These are phyloP conservation scores for Parazoanthus atlanticus DNA, from an alignment of 92 coral and sea anemone species.

Conservation along the genomic window DNA sequence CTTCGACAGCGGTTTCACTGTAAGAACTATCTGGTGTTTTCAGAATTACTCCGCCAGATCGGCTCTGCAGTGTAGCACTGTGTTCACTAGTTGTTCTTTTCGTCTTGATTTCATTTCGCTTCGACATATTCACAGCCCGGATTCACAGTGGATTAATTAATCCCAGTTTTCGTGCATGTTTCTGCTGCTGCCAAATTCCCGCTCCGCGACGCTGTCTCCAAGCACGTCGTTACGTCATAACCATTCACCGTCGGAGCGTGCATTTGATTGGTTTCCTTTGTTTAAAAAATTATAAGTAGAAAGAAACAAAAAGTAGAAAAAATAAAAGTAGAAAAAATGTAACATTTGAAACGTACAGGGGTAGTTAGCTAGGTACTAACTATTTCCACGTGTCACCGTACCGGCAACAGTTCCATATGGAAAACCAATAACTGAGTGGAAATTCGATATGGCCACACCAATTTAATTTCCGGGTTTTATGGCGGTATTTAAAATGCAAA, in stretches of 20 bases:
- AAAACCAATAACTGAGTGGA: too few species aligned
- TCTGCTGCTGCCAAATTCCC: slow-evolving; percentile 13
- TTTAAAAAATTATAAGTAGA: not conserved
- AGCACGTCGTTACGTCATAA: slow-evolving; percentile 42
- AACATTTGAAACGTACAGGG: too few species aligned
- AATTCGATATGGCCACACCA: too few species aligned
- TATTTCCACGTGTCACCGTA: too few species aligned
- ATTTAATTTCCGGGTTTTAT: too few species aligned
- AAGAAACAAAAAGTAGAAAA: too few species aligned
- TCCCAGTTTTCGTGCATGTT: slow-evolving; percentile 16
- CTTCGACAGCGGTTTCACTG: slow-evolving; percentile 63
- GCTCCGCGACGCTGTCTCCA: slow-evolving; percentile 26
- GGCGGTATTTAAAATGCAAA: too few species aligned
- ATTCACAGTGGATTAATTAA: not conserved
- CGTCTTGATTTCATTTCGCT: slow-evolving; percentile 56
- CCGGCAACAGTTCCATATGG: too few species aligned
- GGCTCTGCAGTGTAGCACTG: slow-evolving; percentile 50
- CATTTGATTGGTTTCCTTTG: slow-evolving; percentile 25
- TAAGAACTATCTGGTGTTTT: slow-evolving; percentile 52
- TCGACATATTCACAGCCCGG: slow-evolving; percentile 44
- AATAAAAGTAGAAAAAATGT: too few species aligned
- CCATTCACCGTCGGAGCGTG: slow-evolving; percentile 1
- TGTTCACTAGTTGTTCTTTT: slow-evolving; percentile 67
- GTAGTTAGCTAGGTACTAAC: too few species aligned
- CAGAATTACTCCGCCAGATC: slow-evolving; percentile 38